Percentiles rank a stretch among this genome's conserved stretches.
These are phyloP conservation scores for Linurgus olivaceus DNA, from an alignment of 2,797 vertebrate species.

Conservation along the genomic window DNA sequence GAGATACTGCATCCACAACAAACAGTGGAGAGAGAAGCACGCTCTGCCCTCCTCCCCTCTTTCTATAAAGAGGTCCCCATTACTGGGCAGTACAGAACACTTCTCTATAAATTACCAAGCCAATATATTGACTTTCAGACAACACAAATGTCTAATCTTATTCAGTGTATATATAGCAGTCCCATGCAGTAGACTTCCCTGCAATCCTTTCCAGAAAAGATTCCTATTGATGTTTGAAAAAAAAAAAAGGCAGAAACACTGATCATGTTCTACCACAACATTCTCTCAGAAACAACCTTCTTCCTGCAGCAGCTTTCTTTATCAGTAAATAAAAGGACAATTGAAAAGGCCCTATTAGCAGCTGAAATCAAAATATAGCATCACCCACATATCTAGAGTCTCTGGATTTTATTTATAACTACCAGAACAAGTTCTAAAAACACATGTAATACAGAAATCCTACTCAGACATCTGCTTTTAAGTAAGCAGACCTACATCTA, in stretches of 20 bases:
- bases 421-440: neutral
- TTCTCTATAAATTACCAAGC: neutral
- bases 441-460: accelerated
- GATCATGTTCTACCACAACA: neutral
- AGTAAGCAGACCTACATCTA: neutral
- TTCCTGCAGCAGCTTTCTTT: neutral
- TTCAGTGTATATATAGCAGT: neutral
- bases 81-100: neutral
- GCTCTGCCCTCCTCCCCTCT: neutral
- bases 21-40: accelerated
- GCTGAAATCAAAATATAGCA: neutral
- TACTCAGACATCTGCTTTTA: neutral
- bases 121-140: neutral
- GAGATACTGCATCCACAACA: neutral
- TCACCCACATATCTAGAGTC: neutral
- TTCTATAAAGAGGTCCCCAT: neutral
- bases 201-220: neutral
- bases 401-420: neutral
- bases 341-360: neutral
- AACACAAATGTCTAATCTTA: neutral
- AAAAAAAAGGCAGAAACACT: neutral
- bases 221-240: accelerated
- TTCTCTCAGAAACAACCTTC: neutral
- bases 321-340: neutral
- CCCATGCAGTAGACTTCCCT: neutral